Evolutionary conservation across 1,140 invertebrate species (phyloP).

Genomic region (Galendromus occidentalis): DNA sequence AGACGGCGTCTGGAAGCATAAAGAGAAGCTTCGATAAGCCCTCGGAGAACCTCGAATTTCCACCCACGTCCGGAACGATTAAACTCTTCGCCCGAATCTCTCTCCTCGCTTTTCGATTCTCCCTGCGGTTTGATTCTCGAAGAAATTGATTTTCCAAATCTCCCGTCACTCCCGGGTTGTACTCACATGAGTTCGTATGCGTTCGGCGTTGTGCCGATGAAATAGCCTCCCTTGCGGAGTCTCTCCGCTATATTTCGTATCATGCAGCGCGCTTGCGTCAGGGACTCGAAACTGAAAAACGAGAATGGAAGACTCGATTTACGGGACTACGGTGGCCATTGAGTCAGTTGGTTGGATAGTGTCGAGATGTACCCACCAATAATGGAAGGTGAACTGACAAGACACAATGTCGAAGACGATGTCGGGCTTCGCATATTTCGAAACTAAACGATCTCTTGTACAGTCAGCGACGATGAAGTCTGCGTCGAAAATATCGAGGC

Average conservation of each 20-base stretch:
- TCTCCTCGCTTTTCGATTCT: no score
- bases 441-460: conserved; percentile 42
- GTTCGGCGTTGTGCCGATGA: conserved; percentile 90
- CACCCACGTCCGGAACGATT: no score
- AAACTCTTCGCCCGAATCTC: no score
- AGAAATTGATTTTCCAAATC: background rate
- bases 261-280: conserved; percentile 77
- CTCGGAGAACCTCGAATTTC: no score
- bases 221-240: conserved; percentile 68
- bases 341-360: no score
- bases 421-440: conserved; percentile 43
- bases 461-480: conserved; percentile 82
- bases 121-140: no score
- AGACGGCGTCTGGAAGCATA: conserved; percentile 34
- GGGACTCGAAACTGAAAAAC: conserved; percentile 78
- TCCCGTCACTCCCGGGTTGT: no score
- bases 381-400: conserved; percentile 83
- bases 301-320: conserved; percentile 22
- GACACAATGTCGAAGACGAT: conserved; percentile 70
- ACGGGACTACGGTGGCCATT: no score
- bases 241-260: conserved; percentile 74
- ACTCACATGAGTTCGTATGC: conserved; percentile 67
- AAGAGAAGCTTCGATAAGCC: background rate
- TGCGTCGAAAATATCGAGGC: conserved; percentile 41
- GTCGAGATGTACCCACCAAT: conserved; percentile 15